These are phyloP conservation scores for Cyclopterus lumpus DNA, from an alignment of 2,797 vertebrate species.

Conservation along the genomic window DNA sequence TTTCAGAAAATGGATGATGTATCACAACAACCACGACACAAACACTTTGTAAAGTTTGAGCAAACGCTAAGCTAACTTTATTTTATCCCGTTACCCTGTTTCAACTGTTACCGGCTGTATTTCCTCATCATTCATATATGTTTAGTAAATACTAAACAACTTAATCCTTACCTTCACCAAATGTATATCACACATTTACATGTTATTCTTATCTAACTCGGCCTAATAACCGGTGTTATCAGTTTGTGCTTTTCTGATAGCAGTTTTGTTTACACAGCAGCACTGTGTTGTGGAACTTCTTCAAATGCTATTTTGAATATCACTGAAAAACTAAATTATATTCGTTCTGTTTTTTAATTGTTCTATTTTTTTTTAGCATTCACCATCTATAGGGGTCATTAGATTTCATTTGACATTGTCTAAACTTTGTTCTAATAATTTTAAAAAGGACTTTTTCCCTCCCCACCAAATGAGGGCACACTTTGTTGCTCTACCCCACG, in stretches of 20 bases:
- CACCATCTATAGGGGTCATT: background rate
- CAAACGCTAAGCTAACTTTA: background rate
- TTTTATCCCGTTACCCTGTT: background rate
- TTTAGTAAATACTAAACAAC: background rate
- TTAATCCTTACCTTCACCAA: background rate
- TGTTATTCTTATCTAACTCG: background rate
- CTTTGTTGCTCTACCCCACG: slow-evolving; percentile 44
- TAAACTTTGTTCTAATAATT: background rate
- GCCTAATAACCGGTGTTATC: background rate
- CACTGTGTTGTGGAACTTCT: no score
- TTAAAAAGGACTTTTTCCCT: slow-evolving; percentile 2
- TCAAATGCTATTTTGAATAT: background rate
- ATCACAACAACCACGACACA: background rate
- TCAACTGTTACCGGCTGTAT: background rate
- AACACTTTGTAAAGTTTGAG: background rate
- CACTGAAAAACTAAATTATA: background rate
- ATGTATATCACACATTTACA: background rate
- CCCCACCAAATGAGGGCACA: slow-evolving; percentile 38
- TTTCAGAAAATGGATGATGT: background rate
- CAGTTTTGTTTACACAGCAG: background rate
- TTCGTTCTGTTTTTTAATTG: background rate
- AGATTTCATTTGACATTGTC: background rate
- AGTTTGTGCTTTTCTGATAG: background rate
- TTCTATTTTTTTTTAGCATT: background rate
- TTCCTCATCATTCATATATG: background rate